Evolutionary conservation across 2,797 vertebrate species (phyloP).

Genomic region (Hylomyscus alleni): DNA sequence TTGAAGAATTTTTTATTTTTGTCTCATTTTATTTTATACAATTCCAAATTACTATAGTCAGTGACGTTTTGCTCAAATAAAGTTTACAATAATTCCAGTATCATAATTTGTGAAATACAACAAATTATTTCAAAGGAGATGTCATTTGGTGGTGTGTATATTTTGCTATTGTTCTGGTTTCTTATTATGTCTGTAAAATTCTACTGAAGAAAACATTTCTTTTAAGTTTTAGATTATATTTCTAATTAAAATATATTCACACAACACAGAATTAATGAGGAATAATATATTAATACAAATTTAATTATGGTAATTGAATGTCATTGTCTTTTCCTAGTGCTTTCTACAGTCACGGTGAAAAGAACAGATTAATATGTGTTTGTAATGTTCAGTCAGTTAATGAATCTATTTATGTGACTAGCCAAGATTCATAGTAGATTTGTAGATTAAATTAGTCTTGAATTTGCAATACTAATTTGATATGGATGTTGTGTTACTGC

Average conservation of each 20-base stretch:
- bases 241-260: constrained; percentile 69
- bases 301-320: constrained; percentile 89
- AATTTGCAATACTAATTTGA: constrained; percentile 56
- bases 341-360: constrained; percentile 83
- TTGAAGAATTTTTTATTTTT: not conserved
- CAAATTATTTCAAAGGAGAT: not conserved
- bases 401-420: constrained; percentile 76
- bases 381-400: constrained; percentile 84
- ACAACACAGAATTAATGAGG: constrained; percentile 84
- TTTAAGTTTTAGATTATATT: constrained; percentile 40
- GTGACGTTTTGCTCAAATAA: not conserved
- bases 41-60: not conserved
- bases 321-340: constrained; percentile 85
- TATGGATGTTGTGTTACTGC: not conserved
- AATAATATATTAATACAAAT: constrained; percentile 86
- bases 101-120: constrained; percentile 15
- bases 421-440: constrained; percentile 52
- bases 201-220: constrained; percentile 34
- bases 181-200: not conserved
- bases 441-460: not conserved
- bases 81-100: not conserved
- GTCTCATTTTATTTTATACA: not conserved
- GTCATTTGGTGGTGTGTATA: not conserved
- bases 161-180: not conserved
- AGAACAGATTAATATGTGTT: constrained; percentile 87